A percentile compares a stretch with the other conserved stretches of the same genome.
Evolutionary conservation across 2,888 invertebrate species (phyloP).

Genomic region (Hyposoter dolosus): DNA sequence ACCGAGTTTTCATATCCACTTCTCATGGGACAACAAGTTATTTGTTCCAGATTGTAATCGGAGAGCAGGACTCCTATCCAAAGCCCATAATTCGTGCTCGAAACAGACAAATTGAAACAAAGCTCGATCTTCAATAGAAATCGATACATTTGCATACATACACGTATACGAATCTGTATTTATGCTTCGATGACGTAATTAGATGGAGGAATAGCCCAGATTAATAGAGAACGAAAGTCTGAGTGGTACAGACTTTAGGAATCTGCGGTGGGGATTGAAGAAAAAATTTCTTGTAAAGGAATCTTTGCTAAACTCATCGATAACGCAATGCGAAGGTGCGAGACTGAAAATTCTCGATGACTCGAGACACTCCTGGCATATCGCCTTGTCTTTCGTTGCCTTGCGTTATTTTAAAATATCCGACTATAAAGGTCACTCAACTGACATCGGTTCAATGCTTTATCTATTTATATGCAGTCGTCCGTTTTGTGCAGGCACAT

Average conservation of each 20-base stretch:
- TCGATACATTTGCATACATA: not conserved
- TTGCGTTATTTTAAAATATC: conserved; percentile 19
- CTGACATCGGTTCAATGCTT: conserved; percentile 31
- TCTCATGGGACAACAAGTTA: not conserved
- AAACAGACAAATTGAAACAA: conserved; percentile 15
- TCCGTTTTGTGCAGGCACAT: not conserved
- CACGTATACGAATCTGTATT: not conserved
- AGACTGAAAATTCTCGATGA: conserved; percentile 36
- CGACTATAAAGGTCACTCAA: conserved; percentile 62
- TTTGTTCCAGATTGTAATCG: conserved; percentile 39
- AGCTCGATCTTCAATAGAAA: not conserved
- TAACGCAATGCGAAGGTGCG: conserved; percentile 34
- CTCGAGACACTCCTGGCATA: conserved; percentile 25
- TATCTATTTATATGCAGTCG: not conserved
- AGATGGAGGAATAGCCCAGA: conserved; percentile 43
- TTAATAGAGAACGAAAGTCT: not conserved
- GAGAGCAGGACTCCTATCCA: conserved; percentile 35
- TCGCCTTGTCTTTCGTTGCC: conserved; percentile 39
- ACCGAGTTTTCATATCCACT: conserved; percentile 13
- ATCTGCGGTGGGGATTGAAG: conserved; percentile 14
- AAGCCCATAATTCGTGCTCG: conserved; percentile 48
- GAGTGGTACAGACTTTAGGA: conserved; percentile 48
- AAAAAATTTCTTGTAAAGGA: conserved; percentile 47
- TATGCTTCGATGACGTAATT: conserved; percentile 46
- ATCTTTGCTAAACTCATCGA: conserved; percentile 35